Base-by-base conservation (phyloP, 2,797 vertebrate genomes). In the Rhadinocentrus ornatus region DNA sequence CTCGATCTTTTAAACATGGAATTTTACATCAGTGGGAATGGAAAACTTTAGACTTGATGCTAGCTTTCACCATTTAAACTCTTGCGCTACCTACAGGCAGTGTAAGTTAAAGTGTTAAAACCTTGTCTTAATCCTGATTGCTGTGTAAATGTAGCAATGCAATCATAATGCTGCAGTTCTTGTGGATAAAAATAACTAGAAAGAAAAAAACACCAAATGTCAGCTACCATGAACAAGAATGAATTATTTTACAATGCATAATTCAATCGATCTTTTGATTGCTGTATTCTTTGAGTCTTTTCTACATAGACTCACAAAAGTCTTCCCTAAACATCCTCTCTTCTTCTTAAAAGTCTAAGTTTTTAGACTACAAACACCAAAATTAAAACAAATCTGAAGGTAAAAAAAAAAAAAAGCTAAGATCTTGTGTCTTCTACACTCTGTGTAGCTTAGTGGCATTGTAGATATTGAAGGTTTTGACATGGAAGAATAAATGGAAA, bases 61-160 rank as follows among this genome's bases (percentile, higher is more conserved):
- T 10, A 20, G 18, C 46, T 18, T 22, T 58, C 34, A 31, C 53
- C 29, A 26, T 32, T 59, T 50, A 35, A 50, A 68, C 66, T 59
- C 44, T 24, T 48, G n/a, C 35, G 31, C 29, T 46, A 60, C 56
- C 31, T 37, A 44, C 32, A 37, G 24, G 44, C 44, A 48, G 29
- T 15, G 7, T 37, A 26, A 50, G 32, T 52, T 59, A 48, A 26
- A 58, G 20, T 24, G 16, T 6, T 6, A 59, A 32, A 18, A 50
- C 24, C 22, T 58, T 32, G 32, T 31, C 66, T 34, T 11, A 22
- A 27, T 48, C 32, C 24, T 11, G 44, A 60, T 13, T 27, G 24
- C 32, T 37, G 44, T 29, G 13, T 27, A n/a, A 46, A n/a, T 46
- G 44, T 46, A n/a, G 7, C 2, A n/a, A 9, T 46, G 41, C 22